Evolutionary conservation across 64 coral and sea anemone species (phyloP).

Genomic region (Montipora sp.): DNA sequence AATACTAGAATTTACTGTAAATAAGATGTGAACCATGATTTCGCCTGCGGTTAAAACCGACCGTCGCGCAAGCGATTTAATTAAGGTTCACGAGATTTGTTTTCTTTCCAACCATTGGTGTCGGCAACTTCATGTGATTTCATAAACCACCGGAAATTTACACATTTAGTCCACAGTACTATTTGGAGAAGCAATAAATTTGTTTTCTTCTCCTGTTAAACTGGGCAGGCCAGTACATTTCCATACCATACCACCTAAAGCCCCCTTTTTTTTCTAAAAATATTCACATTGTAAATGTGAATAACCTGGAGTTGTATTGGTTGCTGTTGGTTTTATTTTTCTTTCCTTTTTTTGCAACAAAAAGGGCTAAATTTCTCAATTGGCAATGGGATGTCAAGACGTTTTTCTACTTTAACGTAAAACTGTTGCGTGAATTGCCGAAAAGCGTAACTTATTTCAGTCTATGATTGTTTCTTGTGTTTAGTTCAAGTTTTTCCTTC

Average conservation of each 20-base stretch:
- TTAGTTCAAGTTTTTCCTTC: too few species aligned
- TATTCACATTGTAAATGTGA: slow-evolving; percentile 8
- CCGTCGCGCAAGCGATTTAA: background rate
- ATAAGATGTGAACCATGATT: background rate
- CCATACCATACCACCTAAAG: background rate
- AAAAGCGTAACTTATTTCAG: too few species aligned
- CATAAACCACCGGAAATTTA: background rate
- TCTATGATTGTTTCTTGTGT: too few species aligned
- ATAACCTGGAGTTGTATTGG: background rate
- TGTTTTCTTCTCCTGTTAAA: background rate
- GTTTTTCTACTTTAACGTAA: too few species aligned
- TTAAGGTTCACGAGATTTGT: slow-evolving; percentile 16
- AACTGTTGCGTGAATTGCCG: too few species aligned
- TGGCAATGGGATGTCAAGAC: too few species aligned
- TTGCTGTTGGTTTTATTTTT: too few species aligned
- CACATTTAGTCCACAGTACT: background rate
- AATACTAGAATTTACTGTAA: background rate
- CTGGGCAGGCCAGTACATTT: background rate
- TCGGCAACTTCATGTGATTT: background rate
- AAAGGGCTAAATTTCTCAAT: too few species aligned
- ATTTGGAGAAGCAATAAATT: background rate
- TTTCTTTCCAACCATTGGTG: background rate
- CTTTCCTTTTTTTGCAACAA: too few species aligned
- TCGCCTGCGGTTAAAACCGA: background rate
- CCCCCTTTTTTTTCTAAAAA: background rate